Conservation (phyloP, 2,797 vertebrate genomes). For the Dallia pectoralis region DNA sequence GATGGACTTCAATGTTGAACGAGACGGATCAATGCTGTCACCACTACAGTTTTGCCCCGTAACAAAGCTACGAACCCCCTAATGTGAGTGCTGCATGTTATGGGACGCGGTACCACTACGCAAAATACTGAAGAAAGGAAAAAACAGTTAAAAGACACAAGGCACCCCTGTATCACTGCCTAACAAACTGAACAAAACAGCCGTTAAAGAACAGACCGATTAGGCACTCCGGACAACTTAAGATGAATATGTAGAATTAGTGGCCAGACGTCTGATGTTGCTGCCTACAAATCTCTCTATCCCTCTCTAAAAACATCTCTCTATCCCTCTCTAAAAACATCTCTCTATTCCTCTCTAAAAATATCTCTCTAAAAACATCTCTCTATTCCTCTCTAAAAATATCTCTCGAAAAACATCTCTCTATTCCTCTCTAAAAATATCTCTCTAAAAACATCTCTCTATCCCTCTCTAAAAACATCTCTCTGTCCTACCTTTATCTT, state of each 20-base stretch:
- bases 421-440: conserved; percentile 19
- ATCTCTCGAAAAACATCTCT: conserved; percentile 22
- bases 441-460: conserved; percentile 26
- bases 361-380: background rate
- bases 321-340: background rate
- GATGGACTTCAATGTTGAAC: conserved; percentile 18
- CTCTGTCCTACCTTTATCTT: no score
- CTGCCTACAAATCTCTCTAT: background rate
- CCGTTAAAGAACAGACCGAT: conserved; percentile 67
- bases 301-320: conserved; percentile 1
- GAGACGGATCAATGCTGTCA: conserved; percentile 34
- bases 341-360: background rate
- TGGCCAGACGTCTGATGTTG: conserved; percentile 33
- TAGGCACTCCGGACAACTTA: conserved; percentile 78
- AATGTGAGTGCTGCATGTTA: conserved; percentile 20
- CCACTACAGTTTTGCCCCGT: conserved; percentile 31
- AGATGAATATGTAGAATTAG: conserved; percentile 79
- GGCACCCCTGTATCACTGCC: conserved; percentile 50
- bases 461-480: conserved; percentile 40
- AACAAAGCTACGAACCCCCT: background rate
- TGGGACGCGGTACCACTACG: background rate
- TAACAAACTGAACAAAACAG: conserved; percentile 40
- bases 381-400: conserved; percentile 9
- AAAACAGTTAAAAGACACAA: conserved; percentile 54
- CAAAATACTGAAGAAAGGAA: conserved; percentile 41